Base-by-base conservation (phyloP, 2,888 invertebrate species). In the Andrena bicolor region DNA sequence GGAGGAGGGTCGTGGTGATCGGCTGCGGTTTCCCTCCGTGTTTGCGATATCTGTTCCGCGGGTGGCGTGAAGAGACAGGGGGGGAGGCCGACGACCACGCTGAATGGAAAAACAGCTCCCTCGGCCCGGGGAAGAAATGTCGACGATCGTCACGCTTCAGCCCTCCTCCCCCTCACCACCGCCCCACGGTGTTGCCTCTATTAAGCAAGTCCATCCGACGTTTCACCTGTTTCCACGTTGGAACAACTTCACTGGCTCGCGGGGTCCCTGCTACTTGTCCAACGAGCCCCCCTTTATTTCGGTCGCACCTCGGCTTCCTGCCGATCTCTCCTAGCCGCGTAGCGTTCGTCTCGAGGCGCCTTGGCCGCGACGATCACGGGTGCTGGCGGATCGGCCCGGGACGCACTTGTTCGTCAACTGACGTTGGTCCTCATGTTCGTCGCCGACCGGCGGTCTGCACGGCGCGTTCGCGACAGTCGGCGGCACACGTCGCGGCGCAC, bases 151-250 rank as follows among this genome's bases (percentile, higher is more conserved):
- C 87, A 72, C 80, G 77, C 76, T 87, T 82, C 80, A 80, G 70
- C 76, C 87, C 83, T 87, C 90, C 86, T 86, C 84, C 86, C 86
- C 84, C 89, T 88, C 85, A 84, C 84, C 87, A 83, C 79, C 86
- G 51, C 87, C 84, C 65, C 86, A 41, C 60, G 74, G 49, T 73
- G 28, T 56, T 60, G 32, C 56, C 58, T 64, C 16, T 41, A 41
- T 41, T 41, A 41, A 79, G 70, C 73, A 64, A 74, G 87, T 87
- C 86, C 87, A 87, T 87, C 86, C 88, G 86, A 71, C 60, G 73
- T 73, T 76, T 79, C 65, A 76, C 74, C 80, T 69, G 68, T 48
- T 76, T 72, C 80, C 80, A 84, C 20, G 73, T 66, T 70, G 26
- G 72, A 74, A 28, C 35, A 80, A 84, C 66, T 53, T 71, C 81